These are phyloP conservation scores for Calosoma granatense DNA, from an alignment of 1,140 invertebrate species.

Conservation along the genomic window DNA sequence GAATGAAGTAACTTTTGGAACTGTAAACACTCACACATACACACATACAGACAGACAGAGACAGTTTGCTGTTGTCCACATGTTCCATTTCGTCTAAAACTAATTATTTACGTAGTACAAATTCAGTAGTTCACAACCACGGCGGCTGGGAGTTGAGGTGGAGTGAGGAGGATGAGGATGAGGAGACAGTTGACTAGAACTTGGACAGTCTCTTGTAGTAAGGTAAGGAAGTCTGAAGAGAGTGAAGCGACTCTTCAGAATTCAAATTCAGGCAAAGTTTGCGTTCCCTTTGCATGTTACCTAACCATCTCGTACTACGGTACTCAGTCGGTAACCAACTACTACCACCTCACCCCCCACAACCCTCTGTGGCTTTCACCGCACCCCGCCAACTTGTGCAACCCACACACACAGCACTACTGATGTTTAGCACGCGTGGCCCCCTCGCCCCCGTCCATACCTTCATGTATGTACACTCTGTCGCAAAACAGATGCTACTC, in stretches of 20 bases:
- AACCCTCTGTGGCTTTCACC: background rate
- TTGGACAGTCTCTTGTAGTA: background rate
- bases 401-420: background rate
- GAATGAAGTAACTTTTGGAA: too few relatives aligned
- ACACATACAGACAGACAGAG: too few relatives aligned
- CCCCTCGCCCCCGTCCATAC: too few relatives aligned
- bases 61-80: background rate
- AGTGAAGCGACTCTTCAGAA: background rate
- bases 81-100: background rate
- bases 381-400: background rate
- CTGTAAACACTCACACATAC: too few relatives aligned
- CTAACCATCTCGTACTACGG: background rate
- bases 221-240: background rate
- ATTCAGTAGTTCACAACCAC: background rate
- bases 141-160: too few relatives aligned
- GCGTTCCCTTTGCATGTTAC: constrained; percentile 6
- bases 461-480: too few relatives aligned
- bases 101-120: background rate
- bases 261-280: constrained; percentile 1
- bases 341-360: background rate
- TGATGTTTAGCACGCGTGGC: background rate
- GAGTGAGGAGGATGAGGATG: too few relatives aligned
- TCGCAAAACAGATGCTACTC: too few relatives aligned
- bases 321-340: background rate
- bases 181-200: background rate